Conservation (phyloP, 2,888 invertebrate genomes). For the Sicus ferrugineus region DNA sequence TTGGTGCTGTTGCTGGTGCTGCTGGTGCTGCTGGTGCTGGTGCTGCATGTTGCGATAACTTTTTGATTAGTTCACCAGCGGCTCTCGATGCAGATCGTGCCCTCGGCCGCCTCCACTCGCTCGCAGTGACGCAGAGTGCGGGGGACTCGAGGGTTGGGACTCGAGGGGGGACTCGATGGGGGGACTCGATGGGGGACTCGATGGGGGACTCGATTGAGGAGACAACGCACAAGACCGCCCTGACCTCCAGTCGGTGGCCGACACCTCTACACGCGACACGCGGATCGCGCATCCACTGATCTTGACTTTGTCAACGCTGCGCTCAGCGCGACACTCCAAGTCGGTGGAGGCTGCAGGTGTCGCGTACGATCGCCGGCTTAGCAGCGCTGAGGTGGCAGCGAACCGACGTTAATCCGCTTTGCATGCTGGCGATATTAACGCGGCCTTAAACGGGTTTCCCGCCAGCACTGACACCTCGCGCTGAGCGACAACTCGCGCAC, state of each 20-base stretch:
- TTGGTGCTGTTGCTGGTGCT: neutral
- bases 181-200: neutral
- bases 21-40: neutral
- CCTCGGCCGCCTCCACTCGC: neutral
- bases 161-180: no score
- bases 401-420: slow-evolving; percentile 26
- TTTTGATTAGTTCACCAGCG: slow-evolving; percentile 21
- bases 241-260: neutral
- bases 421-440: slow-evolving; percentile 14
- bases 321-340: slow-evolving; percentile 40
- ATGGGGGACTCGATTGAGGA: neutral
- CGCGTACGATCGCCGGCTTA: slow-evolving; percentile 9
- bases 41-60: slow-evolving; percentile 27
- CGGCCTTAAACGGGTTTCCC: slow-evolving; percentile 15
- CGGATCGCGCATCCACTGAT: slow-evolving; percentile 9
- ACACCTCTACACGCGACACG: no score
- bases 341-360: slow-evolving; percentile 36
- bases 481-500: slow-evolving; percentile 41
- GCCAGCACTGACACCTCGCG: slow-evolving; percentile 39
- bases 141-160: no score
- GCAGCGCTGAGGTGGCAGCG: neutral
- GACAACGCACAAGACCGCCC: neutral
- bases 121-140: neutral
- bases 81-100: neutral
- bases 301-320: slow-evolving; percentile 8